Conservation (phyloP, 1,140 invertebrate species). For the Eupristina koningsbergeri region DNA sequence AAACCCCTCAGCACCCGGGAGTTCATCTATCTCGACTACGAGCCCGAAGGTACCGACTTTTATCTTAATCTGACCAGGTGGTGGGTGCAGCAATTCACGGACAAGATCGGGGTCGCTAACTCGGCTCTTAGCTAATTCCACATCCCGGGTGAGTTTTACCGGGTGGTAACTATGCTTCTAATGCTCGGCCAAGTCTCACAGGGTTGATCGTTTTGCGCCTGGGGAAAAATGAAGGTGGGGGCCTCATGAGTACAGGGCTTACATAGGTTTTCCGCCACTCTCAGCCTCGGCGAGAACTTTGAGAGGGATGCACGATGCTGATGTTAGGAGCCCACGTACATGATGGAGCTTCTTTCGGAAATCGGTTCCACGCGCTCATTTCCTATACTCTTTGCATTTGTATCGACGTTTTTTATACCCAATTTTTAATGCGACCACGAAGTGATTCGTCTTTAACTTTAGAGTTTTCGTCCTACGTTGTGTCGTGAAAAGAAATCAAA, state of each 20-base stretch:
- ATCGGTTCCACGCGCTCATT: background rate
- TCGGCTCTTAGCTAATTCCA: constrained; percentile 37
- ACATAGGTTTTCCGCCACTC: no score
- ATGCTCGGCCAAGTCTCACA: background rate
- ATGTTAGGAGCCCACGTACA: background rate
- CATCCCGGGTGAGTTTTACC: no score
- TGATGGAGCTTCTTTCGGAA: background rate
- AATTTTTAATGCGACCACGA: background rate
- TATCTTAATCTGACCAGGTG: constrained; percentile 77
- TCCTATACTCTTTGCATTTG: background rate
- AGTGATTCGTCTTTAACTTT: background rate
- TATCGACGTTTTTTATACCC: background rate
- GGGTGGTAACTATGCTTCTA: no score
- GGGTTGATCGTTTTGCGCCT: background rate
- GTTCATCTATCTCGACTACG: constrained; percentile 75
- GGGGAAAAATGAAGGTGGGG: background rate
- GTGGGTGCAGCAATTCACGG: constrained; percentile 75
- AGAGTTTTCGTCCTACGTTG: background rate
- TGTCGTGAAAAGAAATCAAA: no score
- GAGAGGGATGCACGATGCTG: background rate
- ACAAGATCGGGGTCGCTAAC: constrained; percentile 52
- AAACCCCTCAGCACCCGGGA: constrained; percentile 69
- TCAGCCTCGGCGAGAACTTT: background rate
- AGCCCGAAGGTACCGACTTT: constrained; percentile 75
- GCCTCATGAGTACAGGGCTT: no score